Evolutionary conservation across 2,113 vertebrate species (phyloP), one percentile per base, ranked within the genome.

Genomic region (Prionailurus bengalensis): DNA sequence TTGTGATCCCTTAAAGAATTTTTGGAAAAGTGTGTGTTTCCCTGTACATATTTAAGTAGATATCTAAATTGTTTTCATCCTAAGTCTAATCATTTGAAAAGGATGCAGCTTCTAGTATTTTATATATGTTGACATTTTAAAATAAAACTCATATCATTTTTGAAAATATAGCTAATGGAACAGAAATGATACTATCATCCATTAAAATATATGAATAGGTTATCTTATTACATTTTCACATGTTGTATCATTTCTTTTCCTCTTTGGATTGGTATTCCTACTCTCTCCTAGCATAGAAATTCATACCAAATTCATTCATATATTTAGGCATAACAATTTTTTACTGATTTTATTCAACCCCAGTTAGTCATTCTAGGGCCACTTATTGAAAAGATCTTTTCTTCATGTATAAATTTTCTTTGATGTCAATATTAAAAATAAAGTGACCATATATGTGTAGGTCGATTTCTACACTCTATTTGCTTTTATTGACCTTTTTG

Each of bases 371-470:
- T 23, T 92, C 17, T 85, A 66, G 21, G 19, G 66, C 51, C 7
- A 51, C 16, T 93, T 71, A 70, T 42, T 71, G 3, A 36, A 84
- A 73, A 83, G 10, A 80, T 2, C 12, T 74, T 48, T 48, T 31
- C 42, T 45, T 89, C 87, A n/a, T 42, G 0, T 78, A 65, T 39
- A 55, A 9, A 88, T 19, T 83, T 90, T 2, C 48, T 92, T 23
- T 55, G 73, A 86, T 73, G 11, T 48, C 29, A 55, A 48, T 90
- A 51, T 76, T 91, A 58, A 97, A 96, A 92, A 74, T 89, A 68
- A 95, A 73, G 15, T 90, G 55, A n/a, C 14, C 7, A 15, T 23
- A 6, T 63, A n/a, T 90, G 10, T 76, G 23, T 66, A 70, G 29
- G n/a, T 79, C 31, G 21, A 14, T 33, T 81, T 88, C 76, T 80